Percentiles rank a stretch among this genome's conserved stretches.
Evolutionary conservation across 2,888 invertebrate genomes (phyloP).

Genomic region (Dorcus parallelipipedus): DNA sequence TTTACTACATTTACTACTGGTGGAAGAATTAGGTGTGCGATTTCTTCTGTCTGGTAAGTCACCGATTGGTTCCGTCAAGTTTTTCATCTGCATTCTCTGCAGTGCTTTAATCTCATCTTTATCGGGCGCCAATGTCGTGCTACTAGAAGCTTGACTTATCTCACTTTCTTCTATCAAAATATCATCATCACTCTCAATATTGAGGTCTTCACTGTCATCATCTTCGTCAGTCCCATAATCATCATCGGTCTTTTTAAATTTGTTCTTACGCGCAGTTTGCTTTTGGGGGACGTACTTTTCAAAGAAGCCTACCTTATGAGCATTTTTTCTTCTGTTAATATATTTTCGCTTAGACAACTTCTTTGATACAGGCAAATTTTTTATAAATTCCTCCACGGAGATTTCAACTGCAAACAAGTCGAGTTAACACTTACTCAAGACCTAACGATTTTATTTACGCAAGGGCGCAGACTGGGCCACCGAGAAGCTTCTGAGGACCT

Average conservation of each 20-base stretch:
- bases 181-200: slow-evolving; percentile 16
- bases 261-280: not conserved
- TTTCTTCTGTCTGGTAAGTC: not conserved
- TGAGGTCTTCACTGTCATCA: slow-evolving; percentile 18
- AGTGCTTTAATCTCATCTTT: slow-evolving; percentile 4
- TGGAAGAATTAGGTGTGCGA: not conserved
- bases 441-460: not conserved
- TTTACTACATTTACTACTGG: not conserved
- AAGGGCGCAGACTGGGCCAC: not conserved
- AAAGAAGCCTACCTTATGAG: too few relatives aligned
- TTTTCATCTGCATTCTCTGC: not conserved
- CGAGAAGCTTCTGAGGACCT: slow-evolving; percentile 21
- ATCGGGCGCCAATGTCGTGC: not conserved
- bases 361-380: slow-evolving; percentile 10
- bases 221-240: slow-evolving; percentile 19
- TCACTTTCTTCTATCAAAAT: slow-evolving; percentile 19
- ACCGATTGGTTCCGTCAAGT: not conserved
- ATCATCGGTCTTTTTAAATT: slow-evolving; percentile 6
- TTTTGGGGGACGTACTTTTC: too few relatives aligned
- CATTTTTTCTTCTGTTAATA: not conserved
- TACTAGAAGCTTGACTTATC: not conserved
- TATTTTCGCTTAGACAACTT: not conserved
- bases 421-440: not conserved
- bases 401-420: slow-evolving; percentile 10
- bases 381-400: slow-evolving; percentile 15